A percentile compares a stretch with the other conserved stretches of the same genome.
These are phyloP conservation scores for Cheilinus undulatus DNA, from an alignment of 2,113 vertebrate genomes.

Conservation along the genomic window DNA sequence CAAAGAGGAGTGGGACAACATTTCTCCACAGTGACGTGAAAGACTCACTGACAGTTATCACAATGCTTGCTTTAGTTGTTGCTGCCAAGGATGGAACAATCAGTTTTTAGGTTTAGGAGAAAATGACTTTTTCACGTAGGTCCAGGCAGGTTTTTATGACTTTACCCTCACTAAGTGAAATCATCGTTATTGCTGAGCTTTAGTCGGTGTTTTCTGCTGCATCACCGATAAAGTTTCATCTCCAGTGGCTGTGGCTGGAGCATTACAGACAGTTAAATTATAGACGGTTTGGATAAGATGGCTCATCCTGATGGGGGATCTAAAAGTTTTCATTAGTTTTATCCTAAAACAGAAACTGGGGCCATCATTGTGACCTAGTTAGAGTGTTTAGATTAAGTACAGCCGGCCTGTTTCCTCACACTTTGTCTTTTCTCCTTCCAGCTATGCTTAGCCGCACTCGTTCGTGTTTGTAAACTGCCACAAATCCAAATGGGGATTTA, in stretches of 20 bases:
- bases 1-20: too few relatives aligned
- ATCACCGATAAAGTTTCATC: not conserved
- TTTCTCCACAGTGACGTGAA: too few relatives aligned
- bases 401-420: slow-evolving; percentile 8
- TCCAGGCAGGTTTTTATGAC: too few relatives aligned
- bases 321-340: not conserved
- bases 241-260: not conserved
- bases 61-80: too few relatives aligned
- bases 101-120: too few relatives aligned
- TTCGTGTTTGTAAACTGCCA: slow-evolving; percentile 32
- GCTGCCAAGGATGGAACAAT: too few relatives aligned
- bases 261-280: not conserved
- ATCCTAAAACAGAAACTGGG: not conserved
- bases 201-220: too few relatives aligned
- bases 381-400: slow-evolving; percentile 2
- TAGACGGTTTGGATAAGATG: not conserved
- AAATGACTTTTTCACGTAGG: too few relatives aligned
- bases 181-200: too few relatives aligned
- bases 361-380: slow-evolving; percentile 29
- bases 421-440: slow-evolving; percentile 3
- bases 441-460: slow-evolving; percentile 19
- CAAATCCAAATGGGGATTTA: slow-evolving; percentile 14
- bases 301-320: not conserved
- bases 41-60: too few relatives aligned
- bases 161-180: too few relatives aligned